phyloP scores from a whole-genome alignment of 1,140 invertebrate genomes.

The Brachionus asplanchnoidis region DNA sequence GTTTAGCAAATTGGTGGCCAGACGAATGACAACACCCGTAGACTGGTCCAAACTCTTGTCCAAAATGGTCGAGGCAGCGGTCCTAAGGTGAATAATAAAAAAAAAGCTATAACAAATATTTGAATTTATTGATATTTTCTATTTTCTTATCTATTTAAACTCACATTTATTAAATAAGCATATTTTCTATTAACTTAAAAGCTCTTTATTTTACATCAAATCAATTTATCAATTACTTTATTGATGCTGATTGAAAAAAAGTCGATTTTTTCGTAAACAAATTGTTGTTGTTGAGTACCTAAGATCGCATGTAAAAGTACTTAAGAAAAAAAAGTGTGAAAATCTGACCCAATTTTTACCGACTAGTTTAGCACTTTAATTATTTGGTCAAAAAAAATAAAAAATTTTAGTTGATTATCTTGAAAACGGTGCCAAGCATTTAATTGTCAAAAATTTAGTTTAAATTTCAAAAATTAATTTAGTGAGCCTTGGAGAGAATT shows the following conservation, averaged over 20 bases:
- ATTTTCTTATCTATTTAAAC: background rate
- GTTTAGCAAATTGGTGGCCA: background rate
- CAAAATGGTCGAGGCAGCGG: constrained; percentile 35
- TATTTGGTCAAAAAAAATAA: background rate
- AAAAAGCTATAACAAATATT: background rate
- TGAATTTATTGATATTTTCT: background rate
- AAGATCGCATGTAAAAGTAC: background rate
- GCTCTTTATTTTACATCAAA: background rate
- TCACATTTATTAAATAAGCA: constrained; percentile 4
- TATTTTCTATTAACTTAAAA: background rate
- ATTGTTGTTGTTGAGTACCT: background rate
- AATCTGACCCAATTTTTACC: background rate
- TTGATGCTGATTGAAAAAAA: background rate
- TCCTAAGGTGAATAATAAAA: background rate
- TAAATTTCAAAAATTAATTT: too few species aligned
- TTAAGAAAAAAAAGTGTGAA: background rate
- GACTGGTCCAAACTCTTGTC: background rate
- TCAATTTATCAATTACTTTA: background rate
- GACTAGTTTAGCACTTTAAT: background rate
- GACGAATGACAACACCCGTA: constrained; percentile 12
- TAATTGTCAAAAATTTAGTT: background rate
- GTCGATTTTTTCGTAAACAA: background rate
- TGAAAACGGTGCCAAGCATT: background rate
- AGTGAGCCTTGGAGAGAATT: too few species aligned
- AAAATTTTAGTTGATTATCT: background rate